Percentiles rank a stretch among this genome's conserved stretches.
Evolutionary conservation across 2,113 vertebrate genomes (phyloP).

Genomic region (Gymnobelideus leadbeateri): DNA sequence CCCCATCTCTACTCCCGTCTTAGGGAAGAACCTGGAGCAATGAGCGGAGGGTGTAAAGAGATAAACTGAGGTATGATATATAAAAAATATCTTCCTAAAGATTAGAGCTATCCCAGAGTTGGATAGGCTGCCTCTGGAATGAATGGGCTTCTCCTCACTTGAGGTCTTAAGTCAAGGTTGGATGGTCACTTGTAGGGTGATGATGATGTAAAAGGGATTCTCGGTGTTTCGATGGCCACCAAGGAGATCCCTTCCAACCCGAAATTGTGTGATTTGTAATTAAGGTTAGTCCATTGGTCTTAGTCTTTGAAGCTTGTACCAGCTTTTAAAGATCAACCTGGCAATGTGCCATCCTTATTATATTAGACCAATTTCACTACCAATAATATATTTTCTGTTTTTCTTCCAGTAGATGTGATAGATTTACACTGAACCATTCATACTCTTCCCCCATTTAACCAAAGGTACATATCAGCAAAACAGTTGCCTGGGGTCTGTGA

Average conservation of each 20-base stretch:
- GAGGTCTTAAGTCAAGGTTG: neutral
- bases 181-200: neutral
- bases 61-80: neutral
- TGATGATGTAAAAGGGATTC: neutral
- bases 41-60: neutral
- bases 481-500: neutral
- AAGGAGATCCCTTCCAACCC: neutral
- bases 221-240: neutral
- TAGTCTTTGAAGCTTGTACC: neutral
- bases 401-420: neutral
- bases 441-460: neutral
- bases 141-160: neutral
- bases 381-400: neutral
- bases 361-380: neutral
- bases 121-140: neutral
- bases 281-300: neutral
- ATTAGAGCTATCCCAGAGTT: neutral
- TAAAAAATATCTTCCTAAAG: neutral
- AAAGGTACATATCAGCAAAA: neutral
- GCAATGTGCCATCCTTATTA: neutral
- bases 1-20: neutral
- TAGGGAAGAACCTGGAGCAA: neutral
- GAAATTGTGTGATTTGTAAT: neutral
- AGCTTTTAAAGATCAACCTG: conserved; percentile 7
- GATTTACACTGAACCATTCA: neutral